Conservation (phyloP, 1,140 invertebrate species). For the Zaprionus capensis region DNA sequence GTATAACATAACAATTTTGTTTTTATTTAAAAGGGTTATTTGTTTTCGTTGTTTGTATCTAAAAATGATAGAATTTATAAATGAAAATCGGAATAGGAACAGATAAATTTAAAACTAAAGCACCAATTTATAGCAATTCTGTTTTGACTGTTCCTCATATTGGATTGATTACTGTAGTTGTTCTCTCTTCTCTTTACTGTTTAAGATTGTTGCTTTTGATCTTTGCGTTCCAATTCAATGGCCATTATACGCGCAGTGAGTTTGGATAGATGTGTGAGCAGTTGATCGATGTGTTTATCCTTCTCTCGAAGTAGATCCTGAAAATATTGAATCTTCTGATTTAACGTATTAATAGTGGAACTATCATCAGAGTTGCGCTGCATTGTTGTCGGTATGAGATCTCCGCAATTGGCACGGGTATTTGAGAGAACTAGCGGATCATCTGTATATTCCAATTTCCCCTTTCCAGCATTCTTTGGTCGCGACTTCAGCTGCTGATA, state of each 20-base stretch:
- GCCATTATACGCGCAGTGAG: conserved; percentile 59
- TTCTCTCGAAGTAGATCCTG: conserved; percentile 86
- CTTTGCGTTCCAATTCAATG: conserved; percentile 13
- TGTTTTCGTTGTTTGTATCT: background rate
- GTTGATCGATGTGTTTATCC: conserved; percentile 86
- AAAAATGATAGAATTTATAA: background rate
- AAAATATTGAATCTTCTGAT: conserved; percentile 84
- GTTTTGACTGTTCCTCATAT: background rate
- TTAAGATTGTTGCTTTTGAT: background rate
- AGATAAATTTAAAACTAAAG: background rate
- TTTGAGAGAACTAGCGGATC: background rate
- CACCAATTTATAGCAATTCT: background rate
- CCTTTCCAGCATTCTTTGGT: background rate
- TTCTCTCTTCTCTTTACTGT: background rate
- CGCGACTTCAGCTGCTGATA: background rate
- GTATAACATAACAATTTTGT: conserved; percentile 34
- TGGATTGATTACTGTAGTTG: background rate
- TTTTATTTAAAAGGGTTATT: conserved; percentile 21
- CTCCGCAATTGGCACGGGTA: background rate
- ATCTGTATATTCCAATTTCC: background rate
- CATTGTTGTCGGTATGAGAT: background rate
- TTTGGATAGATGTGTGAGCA: conserved; percentile 68
- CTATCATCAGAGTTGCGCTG: background rate
- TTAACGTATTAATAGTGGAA: conserved; percentile 29
- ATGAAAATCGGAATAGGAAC: background rate